A percentile compares a stretch with the other conserved stretches of the same genome.
These are phyloP conservation scores for Parauchenoglanis punctatus DNA, from an alignment of 2,797 vertebrate species.

Conservation along the genomic window DNA sequence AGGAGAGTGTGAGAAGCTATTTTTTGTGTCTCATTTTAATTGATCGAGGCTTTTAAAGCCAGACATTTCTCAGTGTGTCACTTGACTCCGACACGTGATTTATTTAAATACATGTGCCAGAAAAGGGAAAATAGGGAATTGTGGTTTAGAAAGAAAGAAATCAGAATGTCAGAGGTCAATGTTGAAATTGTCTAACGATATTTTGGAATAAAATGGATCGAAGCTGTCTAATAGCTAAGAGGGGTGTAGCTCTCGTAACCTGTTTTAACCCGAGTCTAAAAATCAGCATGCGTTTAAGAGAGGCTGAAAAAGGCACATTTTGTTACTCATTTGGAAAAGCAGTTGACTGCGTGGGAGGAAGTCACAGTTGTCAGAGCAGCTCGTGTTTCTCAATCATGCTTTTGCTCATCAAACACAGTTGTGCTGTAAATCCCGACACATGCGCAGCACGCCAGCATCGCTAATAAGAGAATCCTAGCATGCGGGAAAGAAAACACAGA, in stretches of 20 bases:
- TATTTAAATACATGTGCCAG: not conserved
- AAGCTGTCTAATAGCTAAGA: slow-evolving; percentile 23
- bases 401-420: slow-evolving; percentile 39
- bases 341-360: slow-evolving; percentile 45
- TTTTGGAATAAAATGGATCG: not conserved
- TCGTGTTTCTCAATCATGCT: slow-evolving; percentile 43
- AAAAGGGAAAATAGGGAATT: not conserved
- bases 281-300: slow-evolving; percentile 32
- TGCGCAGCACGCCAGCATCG: not conserved
- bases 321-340: slow-evolving; percentile 40
- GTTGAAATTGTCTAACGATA: not conserved
- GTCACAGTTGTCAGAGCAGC: slow-evolving; percentile 56
- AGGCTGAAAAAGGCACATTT: slow-evolving; percentile 40
- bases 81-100: not conserved
- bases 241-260: slow-evolving; percentile 25
- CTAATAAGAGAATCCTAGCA: slow-evolving; percentile 13
- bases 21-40: slow-evolving; percentile 23
- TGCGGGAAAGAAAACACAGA: not conserved
- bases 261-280: not conserved
- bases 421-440: slow-evolving; percentile 43
- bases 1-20: slow-evolving; percentile 25
- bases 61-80: not conserved
- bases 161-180: not conserved
- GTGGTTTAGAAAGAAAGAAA: not conserved
- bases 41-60: slow-evolving; percentile 36